Evolutionary conservation across 2,113 vertebrate genomes (phyloP).

Genomic region (Rhabdomys dilectus): DNA sequence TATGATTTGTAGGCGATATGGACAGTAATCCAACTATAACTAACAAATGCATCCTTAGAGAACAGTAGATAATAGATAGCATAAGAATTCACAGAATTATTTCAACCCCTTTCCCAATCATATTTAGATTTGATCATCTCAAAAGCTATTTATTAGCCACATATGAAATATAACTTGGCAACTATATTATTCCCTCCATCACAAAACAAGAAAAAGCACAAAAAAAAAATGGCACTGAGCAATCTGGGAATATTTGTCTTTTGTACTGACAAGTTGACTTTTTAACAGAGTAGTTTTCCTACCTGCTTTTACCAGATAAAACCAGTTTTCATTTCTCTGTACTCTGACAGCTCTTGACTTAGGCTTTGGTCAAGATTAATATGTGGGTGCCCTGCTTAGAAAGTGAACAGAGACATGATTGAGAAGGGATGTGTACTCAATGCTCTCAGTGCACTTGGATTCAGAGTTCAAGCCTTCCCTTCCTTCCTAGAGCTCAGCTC

Average conservation of each 20-base stretch:
- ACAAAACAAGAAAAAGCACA: constrained; percentile 25
- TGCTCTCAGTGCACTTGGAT: background rate
- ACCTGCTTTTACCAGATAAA: constrained; percentile 65
- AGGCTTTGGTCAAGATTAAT: background rate
- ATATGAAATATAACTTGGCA: constrained; percentile 42
- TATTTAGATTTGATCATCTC: constrained; percentile 29
- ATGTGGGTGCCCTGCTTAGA: background rate
- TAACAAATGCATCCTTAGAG: background rate
- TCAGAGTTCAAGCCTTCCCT: background rate
- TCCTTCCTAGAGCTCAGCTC: background rate
- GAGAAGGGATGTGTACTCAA: background rate
- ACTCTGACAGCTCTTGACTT: background rate
- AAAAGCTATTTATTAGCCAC: constrained; percentile 14
- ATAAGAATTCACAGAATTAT: background rate
- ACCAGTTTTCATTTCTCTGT: background rate
- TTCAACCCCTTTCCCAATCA: background rate
- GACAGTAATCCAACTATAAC: constrained; percentile 22
- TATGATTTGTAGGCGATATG: constrained; percentile 37
- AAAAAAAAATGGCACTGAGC: background rate
- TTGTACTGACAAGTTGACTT: constrained; percentile 9
- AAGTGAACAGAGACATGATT: background rate
- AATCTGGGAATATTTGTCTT: constrained; percentile 37
- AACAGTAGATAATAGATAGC: background rate
- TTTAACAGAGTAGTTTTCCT: constrained; percentile 24
- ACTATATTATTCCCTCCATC: constrained; percentile 6